Percentiles rank a stretch among this genome's conserved stretches.
Conservation (phyloP, 2,888 invertebrate species). For the Dioctria rufipes region DNA sequence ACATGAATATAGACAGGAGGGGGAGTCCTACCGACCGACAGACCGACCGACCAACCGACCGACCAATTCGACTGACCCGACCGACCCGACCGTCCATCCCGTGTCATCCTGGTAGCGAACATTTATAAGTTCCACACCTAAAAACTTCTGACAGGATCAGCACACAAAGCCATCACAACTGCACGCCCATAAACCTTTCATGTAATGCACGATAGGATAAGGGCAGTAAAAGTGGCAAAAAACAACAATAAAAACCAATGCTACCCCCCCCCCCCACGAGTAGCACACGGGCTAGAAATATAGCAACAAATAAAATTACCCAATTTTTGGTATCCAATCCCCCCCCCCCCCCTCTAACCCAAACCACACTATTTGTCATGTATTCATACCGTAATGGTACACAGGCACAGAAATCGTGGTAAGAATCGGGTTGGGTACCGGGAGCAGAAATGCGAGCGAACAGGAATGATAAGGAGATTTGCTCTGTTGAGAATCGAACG, state of each 20-base stretch:
- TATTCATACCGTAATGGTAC: no score
- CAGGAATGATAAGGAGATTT: conserved; percentile 51
- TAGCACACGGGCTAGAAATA: neutral
- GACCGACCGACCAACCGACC: neutral
- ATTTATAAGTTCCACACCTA: conserved; percentile 33
- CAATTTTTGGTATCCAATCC: conserved; percentile 11
- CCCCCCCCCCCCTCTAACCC: neutral
- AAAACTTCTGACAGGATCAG: conserved; percentile 46
- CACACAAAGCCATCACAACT: conserved; percentile 45
- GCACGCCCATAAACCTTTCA: conserved; percentile 51
- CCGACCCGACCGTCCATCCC: neutral
- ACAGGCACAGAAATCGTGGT: neutral
- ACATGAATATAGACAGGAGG: neutral
- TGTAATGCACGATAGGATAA: conserved; percentile 43
- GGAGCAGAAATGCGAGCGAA: conserved; percentile 34
- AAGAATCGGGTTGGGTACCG: neutral
- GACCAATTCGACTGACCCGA: no score
- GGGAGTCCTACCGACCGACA: neutral
- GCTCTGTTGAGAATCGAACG: conserved; percentile 53
- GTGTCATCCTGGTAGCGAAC: neutral
- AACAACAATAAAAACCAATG: conserved; percentile 15
- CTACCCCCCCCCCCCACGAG: neutral
- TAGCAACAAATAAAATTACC: conserved; percentile 39
- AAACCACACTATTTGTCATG: no score
- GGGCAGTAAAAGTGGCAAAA: conserved; percentile 15